A percentile compares a stretch with the other conserved stretches of the same genome.
Evolutionary conservation across 2,113 vertebrate genomes (phyloP).

Genomic region (Otolemur garnettii): DNA sequence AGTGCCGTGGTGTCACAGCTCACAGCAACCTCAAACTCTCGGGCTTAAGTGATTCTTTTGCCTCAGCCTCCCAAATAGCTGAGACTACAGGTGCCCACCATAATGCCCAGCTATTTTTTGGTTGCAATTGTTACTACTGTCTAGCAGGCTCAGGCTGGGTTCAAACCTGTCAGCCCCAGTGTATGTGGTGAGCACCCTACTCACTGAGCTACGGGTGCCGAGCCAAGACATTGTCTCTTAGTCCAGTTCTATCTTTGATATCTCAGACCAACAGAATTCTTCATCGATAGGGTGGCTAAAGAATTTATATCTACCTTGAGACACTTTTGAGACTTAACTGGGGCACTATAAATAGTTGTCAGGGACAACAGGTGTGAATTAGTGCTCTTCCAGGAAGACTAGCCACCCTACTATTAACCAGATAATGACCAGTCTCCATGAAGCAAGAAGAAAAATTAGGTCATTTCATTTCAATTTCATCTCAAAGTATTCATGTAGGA

Average conservation of each 20-base stretch:
- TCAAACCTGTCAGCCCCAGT: no score
- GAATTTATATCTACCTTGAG: not conserved
- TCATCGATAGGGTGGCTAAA: not conserved
- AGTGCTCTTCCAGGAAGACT: not conserved
- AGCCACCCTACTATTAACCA: not conserved
- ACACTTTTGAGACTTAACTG: not conserved
- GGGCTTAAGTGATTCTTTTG: no score
- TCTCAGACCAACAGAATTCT: not conserved
- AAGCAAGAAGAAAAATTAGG: not conserved
- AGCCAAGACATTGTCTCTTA: not conserved
- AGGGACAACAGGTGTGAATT: not conserved
- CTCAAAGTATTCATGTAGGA: not conserved
- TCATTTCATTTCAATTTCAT: slow-evolving; percentile 45
- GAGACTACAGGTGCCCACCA: no score
- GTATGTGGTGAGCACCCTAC: no score
- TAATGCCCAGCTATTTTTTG: no score
- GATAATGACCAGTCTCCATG: not conserved
- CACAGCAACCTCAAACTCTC: no score
- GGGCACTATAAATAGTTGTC: slow-evolving; percentile 10
- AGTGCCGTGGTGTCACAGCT: no score
- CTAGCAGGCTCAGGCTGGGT: no score
- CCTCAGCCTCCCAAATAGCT: no score
- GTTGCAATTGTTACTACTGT: no score
- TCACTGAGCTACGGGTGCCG: no score
- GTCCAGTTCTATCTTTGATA: not conserved